A percentile compares a stretch with the other conserved stretches of the same genome.
Evolutionary conservation across 2,113 vertebrate genomes (phyloP).

Genomic region (Cisticola juncidis): DNA sequence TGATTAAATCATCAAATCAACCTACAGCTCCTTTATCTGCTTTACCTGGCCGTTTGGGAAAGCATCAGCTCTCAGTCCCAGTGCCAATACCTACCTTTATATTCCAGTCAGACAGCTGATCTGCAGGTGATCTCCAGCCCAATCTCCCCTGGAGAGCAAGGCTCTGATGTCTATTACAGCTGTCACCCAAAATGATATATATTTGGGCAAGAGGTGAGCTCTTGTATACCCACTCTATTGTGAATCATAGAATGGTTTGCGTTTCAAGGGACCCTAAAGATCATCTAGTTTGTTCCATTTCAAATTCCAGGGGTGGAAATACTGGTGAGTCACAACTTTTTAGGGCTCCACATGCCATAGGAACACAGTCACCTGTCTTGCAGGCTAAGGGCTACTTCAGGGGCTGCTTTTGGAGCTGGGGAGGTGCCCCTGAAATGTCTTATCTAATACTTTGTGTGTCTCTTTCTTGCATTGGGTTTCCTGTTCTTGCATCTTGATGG

Average conservation of each 20-base stretch:
- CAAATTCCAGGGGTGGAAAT: background rate
- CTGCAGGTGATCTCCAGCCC: background rate
- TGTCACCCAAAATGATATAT: background rate
- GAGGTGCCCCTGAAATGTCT: background rate
- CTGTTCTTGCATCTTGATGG: background rate
- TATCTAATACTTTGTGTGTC: background rate
- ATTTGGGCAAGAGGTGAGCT: constrained; percentile 15
- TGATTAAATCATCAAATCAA: constrained; percentile 59
- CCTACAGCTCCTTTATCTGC: constrained; percentile 22
- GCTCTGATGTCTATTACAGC: constrained; percentile 2
- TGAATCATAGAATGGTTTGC: background rate
- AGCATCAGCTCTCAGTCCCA: background rate
- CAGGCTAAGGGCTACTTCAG: background rate
- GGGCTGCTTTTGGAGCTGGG: background rate
- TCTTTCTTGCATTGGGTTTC: background rate
- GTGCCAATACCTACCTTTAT: background rate
- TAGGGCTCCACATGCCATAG: background rate
- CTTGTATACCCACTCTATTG: rapidly evolving
- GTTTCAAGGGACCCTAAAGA: background rate
- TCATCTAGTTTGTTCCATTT: background rate
- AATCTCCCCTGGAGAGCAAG: background rate
- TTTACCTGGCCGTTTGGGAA: background rate
- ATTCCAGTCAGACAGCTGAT: background rate
- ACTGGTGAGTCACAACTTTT: background rate
- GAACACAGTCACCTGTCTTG: background rate